Percentiles rank a stretch among this genome's conserved stretches.
Evolutionary conservation across 2,797 vertebrate species (phyloP).

Genomic region (Anas flavirostris): DNA sequence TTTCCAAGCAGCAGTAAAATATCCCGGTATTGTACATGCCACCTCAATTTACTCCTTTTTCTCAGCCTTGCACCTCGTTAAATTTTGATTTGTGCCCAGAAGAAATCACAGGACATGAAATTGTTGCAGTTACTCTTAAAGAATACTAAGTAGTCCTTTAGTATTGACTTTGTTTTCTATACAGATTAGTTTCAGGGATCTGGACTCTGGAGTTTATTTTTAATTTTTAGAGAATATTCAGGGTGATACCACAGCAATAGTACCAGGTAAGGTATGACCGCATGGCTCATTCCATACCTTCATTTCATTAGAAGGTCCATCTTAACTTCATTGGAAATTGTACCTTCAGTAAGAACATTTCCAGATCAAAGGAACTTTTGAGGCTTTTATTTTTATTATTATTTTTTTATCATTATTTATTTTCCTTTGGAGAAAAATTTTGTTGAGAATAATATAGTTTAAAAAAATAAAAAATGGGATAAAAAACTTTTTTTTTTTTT

Average conservation of each 20-base stretch:
- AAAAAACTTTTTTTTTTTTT: background rate
- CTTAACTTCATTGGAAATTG: background rate
- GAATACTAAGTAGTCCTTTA: background rate
- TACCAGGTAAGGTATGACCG: background rate
- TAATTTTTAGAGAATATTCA: background rate
- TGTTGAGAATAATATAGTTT: background rate
- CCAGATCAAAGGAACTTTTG: background rate
- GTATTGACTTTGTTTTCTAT: background rate
- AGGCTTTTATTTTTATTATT: background rate
- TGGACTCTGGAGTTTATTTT: background rate
- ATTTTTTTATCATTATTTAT: background rate
- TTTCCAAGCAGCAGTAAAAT: slow-evolving; percentile 16
- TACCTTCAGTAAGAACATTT: background rate
- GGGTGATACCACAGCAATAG: background rate
- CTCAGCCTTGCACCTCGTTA: slow-evolving; percentile 34
- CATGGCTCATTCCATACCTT: too few relatives aligned
- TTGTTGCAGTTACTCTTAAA: background rate
- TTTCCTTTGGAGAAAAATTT: background rate
- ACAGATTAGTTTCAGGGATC: background rate
- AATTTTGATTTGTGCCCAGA: slow-evolving; percentile 2
- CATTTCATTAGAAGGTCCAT: background rate
- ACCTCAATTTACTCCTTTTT: slow-evolving; percentile 20
- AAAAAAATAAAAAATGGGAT: background rate
- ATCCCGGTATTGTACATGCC: background rate
- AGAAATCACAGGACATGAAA: background rate